A percentile compares a stretch with the other conserved stretches of the same genome.
phyloP scores from a whole-genome alignment of 2,797 vertebrate species.

The Aselliscus stoliczkanus region DNA sequence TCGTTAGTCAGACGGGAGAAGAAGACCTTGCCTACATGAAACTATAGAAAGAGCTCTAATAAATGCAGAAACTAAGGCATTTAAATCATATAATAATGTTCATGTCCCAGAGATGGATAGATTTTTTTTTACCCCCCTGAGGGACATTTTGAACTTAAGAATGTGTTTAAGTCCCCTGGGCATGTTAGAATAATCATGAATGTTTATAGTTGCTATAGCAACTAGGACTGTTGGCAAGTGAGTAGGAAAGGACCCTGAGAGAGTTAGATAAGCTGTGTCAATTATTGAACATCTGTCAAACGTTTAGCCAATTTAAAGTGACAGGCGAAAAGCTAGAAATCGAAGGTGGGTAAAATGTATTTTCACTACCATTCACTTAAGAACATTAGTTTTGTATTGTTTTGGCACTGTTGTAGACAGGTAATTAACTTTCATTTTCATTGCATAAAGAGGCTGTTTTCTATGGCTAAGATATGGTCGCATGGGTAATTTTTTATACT shows the following conservation, averaged over 20 bases:
- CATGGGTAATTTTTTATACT: background rate
- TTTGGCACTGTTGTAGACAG: background rate
- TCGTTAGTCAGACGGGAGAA: background rate
- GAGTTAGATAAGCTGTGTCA: slow-evolving; percentile 73
- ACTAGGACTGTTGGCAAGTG: slow-evolving; percentile 53
- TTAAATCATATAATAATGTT: slow-evolving; percentile 46
- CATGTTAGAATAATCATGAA: slow-evolving; percentile 2
- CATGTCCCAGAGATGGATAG: slow-evolving; percentile 51
- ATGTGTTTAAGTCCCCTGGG: slow-evolving; percentile 26
- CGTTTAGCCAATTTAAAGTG: slow-evolving; percentile 39
- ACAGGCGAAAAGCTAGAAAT: slow-evolving; percentile 50
- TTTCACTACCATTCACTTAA: slow-evolving; percentile 47
- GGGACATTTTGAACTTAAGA: slow-evolving; percentile 52
- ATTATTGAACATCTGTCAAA: slow-evolving; percentile 76
- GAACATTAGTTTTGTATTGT: background rate
- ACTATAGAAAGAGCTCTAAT: background rate
- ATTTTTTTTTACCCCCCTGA: slow-evolving; percentile 40
- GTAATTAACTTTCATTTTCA: slow-evolving; percentile 3
- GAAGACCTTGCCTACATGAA: background rate
- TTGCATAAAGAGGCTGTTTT: background rate
- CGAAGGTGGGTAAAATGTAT: background rate
- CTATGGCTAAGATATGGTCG: background rate
- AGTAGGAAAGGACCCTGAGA: slow-evolving; percentile 69
- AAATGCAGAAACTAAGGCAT: slow-evolving; percentile 14
- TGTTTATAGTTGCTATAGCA: slow-evolving; percentile 67